Percentiles rank a stretch among this genome's conserved stretches.
These are phyloP conservation scores for Gymnocheta viridis DNA, from an alignment of 2,888 invertebrate genomes.

Conservation along the genomic window DNA sequence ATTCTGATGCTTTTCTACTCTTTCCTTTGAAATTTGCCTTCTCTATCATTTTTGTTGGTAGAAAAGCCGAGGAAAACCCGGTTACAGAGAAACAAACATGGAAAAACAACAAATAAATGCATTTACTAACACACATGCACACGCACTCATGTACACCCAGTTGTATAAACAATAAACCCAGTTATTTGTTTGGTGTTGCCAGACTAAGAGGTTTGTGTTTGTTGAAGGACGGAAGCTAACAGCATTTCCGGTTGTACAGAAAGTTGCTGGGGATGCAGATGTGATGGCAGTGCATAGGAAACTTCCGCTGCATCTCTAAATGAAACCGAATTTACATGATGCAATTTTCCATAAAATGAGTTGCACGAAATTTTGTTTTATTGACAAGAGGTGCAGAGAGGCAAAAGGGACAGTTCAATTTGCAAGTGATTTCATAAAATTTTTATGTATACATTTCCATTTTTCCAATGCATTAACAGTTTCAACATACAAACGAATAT, in stretches of 20 bases:
- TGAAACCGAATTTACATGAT: no score
- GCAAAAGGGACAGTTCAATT: no score
- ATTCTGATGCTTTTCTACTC: constrained; percentile 61
- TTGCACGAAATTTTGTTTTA: no score
- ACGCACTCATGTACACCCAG: constrained; percentile 37
- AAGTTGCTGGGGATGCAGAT: not conserved
- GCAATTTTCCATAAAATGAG: no score
- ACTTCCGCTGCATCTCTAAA: no score
- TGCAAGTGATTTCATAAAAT: no score
- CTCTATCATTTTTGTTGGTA: constrained; percentile 19
- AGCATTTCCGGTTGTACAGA: not conserved
- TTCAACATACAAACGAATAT: no score
- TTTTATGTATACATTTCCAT: no score
- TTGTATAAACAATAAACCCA: constrained; percentile 18
- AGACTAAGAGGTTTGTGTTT: not conserved
- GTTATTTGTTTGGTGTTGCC: constrained; percentile 16
- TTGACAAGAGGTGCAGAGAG: no score
- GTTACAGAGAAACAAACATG: constrained; percentile 42
- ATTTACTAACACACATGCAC: constrained; percentile 20
- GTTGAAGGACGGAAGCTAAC: not conserved
- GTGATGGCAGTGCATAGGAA: no score
- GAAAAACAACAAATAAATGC: constrained; percentile 32
- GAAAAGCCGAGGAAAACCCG: constrained; percentile 63
- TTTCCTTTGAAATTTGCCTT: constrained; percentile 7
- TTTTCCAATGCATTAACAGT: no score